These are phyloP conservation scores for Choristoneura fumiferana DNA, from an alignment of 1,140 invertebrate species.

Conservation along the genomic window DNA sequence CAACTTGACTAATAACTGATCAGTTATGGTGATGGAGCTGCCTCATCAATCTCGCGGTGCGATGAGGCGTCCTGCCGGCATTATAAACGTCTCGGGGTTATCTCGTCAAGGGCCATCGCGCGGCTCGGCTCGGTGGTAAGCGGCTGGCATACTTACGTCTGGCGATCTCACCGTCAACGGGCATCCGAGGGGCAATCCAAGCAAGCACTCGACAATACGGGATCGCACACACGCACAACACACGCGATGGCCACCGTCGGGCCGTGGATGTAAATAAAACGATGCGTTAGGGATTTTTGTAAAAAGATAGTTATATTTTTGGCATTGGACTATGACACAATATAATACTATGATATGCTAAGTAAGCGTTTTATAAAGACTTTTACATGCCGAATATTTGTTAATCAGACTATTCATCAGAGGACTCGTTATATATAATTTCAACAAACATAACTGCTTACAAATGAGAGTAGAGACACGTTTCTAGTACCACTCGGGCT, in stretches of 20 bases:
- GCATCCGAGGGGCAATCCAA: conserved; percentile 13
- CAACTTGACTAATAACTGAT: not conserved
- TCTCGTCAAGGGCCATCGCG: too few species aligned
- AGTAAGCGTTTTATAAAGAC: conserved; percentile 78
- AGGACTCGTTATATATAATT: conserved; percentile 77
- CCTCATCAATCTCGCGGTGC: too few species aligned
- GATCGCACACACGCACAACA: conserved; percentile 19
- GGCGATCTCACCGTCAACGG: not conserved
- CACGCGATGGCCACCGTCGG: conserved; percentile 5
- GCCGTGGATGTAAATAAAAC: conserved; percentile 66
- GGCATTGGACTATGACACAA: conserved; percentile 79
- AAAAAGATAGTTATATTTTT: conserved; percentile 79
- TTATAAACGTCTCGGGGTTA: too few species aligned
- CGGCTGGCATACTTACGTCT: conserved; percentile 15
- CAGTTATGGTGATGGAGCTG: too few species aligned
- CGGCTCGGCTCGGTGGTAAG: not conserved
- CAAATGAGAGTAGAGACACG: conserved; percentile 72
- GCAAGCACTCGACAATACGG: too few species aligned
- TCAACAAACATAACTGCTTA: conserved; percentile 77
- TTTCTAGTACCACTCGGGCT: conserved; percentile 61
- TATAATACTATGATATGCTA: conserved; percentile 79
- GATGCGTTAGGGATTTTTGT: conserved; percentile 73
- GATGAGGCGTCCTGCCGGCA: too few species aligned
- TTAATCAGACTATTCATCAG: conserved; percentile 78
- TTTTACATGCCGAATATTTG: conserved; percentile 78